These are phyloP conservation scores for Drosophila kanapiae DNA, from an alignment of 1,140 invertebrate genomes.

Conservation along the genomic window DNA sequence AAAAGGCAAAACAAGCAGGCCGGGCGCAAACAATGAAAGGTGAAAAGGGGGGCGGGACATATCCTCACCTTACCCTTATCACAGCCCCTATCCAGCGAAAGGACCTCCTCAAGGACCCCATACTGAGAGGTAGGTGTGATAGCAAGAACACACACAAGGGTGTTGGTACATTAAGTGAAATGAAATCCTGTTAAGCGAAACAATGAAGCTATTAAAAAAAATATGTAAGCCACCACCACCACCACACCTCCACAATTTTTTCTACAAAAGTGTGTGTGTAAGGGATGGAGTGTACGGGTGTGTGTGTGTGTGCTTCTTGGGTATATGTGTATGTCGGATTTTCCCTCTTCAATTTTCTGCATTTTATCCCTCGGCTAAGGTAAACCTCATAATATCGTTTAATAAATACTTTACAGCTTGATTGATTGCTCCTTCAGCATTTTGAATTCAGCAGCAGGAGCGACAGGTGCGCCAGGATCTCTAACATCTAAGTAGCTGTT, in stretches of 20 bases:
- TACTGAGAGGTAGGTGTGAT: conserved; percentile 24
- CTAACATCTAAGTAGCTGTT: conserved; percentile 55
- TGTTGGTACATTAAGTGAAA: conserved; percentile 76
- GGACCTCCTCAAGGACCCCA: conserved; percentile 8
- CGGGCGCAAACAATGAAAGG: conserved; percentile 65
- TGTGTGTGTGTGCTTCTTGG: conserved; percentile 1
- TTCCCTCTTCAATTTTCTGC: conserved; percentile 23
- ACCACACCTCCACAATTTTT: neutral
- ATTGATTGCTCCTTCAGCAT: conserved; percentile 65
- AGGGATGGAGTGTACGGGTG: neutral
- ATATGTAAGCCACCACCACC: conserved; percentile 30
- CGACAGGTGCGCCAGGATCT: conserved; percentile 69
- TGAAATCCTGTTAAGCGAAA: conserved; percentile 80
- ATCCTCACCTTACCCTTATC: neutral
- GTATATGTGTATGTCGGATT: conserved; percentile 9
- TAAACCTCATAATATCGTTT: conserved; percentile 81
- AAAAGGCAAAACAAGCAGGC: conserved; percentile 65
- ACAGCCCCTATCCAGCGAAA: neutral
- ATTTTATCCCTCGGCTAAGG: conserved; percentile 36
- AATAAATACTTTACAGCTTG: conserved; percentile 83
- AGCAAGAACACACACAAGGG: conserved; percentile 22
- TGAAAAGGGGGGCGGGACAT: conserved; percentile 1
- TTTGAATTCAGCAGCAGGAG: conserved; percentile 30
- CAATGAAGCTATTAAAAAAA: conserved; percentile 82
- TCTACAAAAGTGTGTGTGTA: neutral